A percentile compares a stretch with the other conserved stretches of the same genome.
These are phyloP conservation scores for Myotis davidii DNA, from an alignment of 2,113 vertebrate species.

Conservation along the genomic window DNA sequence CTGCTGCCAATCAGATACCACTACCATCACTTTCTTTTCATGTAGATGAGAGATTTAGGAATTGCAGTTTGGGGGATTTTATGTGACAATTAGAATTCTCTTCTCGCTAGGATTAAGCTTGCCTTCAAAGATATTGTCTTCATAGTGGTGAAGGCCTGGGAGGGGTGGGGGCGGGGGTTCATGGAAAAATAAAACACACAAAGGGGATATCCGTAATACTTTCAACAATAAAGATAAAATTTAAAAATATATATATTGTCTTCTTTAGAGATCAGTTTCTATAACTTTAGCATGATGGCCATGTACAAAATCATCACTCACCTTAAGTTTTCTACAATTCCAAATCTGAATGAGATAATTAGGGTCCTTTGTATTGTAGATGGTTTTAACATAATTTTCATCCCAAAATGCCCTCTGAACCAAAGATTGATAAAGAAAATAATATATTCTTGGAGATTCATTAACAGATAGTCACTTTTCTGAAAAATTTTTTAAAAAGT, in stretches of 20 bases:
- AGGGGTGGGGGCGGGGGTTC: no score
- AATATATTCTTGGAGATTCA: neutral
- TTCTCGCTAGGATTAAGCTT: conserved; percentile 1
- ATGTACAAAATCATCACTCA: neutral
- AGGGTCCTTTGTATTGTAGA: neutral
- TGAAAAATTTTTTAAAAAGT: neutral
- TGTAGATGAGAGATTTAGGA: conserved; percentile 2
- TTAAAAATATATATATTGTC: neutral
- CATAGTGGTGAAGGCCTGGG: no score
- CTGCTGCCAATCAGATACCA: neutral
- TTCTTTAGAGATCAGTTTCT: neutral
- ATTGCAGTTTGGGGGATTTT: conserved; percentile 16
- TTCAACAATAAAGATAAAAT: no score
- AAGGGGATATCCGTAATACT: no score
- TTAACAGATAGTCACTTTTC: neutral
- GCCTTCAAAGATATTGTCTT: neutral
- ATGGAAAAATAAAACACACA: no score
- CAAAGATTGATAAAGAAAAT: conserved; percentile 34
- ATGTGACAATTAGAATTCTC: neutral
- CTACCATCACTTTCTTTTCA: neutral
- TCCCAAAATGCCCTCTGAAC: neutral
- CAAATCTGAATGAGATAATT: neutral
- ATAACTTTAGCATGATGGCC: neutral
- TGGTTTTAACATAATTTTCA: neutral
- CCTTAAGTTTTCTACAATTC: conserved; percentile 7